Conservation (phyloP, 2,113 vertebrate species). For the Tetraodon nigroviridis region DNA sequence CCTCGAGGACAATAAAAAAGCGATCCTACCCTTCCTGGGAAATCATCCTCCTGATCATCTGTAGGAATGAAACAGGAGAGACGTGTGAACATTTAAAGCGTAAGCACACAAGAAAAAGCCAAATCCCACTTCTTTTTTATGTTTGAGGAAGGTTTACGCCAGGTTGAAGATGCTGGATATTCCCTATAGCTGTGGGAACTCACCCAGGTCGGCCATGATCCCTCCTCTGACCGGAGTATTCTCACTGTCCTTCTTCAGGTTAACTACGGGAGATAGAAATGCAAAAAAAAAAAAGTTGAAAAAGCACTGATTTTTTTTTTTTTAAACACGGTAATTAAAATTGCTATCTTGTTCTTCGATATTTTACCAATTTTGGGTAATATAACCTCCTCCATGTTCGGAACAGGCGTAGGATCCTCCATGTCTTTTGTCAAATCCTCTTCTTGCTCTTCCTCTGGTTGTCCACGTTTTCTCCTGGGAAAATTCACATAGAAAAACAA, state of each 20-base stretch:
- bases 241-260: constrained; percentile 97
- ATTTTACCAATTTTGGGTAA: constrained; percentile 91
- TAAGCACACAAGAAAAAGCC: neutral
- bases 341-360: neutral
- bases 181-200: constrained; percentile 5
- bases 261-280: constrained; percentile 72
- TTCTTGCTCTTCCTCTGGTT: constrained; percentile 89
- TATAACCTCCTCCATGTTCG: constrained; percentile 93
- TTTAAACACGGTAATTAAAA: no score
- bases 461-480: constrained; percentile 81
- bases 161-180: neutral
- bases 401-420: constrained; percentile 95
- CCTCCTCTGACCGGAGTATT: constrained; percentile 97
- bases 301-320: neutral
- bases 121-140: neutral
- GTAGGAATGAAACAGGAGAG: constrained; percentile 37
- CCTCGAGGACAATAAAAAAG: neutral
- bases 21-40: constrained; percentile 81
- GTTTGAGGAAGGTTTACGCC: neutral
- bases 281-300: neutral
- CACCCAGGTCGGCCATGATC: constrained; percentile 93
- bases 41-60: constrained; percentile 97
- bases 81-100: neutral
- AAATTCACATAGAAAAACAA: neutral
- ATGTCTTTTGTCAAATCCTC: constrained; percentile 97